Percentiles rank a stretch among this genome's conserved stretches.
Evolutionary conservation across 2,888 invertebrate species (phyloP).

Genomic region (Drosophila setosimentum): DNA sequence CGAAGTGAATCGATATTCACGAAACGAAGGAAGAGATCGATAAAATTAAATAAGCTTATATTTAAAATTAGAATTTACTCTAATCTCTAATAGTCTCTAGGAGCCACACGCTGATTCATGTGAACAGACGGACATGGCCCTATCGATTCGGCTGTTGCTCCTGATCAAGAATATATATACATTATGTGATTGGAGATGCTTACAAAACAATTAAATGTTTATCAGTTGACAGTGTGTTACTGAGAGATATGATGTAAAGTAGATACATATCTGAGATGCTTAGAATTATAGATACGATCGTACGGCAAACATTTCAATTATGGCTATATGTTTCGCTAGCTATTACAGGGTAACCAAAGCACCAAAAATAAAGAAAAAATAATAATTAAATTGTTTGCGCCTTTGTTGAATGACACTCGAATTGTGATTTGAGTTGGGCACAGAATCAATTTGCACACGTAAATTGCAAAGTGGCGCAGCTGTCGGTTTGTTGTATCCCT

Average conservation of each 20-base stretch:
- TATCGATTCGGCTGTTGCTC: no score
- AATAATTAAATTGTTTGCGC: slow-evolving; percentile 16
- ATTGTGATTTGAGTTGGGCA: not conserved
- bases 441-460: slow-evolving; percentile 7
- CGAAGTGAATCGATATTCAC: slow-evolving; percentile 1
- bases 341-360: not conserved
- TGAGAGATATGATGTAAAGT: not conserved
- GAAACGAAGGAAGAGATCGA: not conserved
- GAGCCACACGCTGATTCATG: not conserved
- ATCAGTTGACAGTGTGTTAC: not conserved
- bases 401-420: slow-evolving; percentile 17
- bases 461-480: slow-evolving; percentile 5
- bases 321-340: not conserved
- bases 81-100: not conserved
- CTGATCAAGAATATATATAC: not conserved
- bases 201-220: not conserved
- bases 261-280: not conserved
- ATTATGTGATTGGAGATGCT: not conserved
- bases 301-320: not conserved
- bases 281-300: no score
- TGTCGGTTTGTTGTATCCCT: not conserved
- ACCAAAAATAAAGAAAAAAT: not conserved
- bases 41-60: not conserved
- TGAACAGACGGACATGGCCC: no score
- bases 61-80: not conserved